These are phyloP conservation scores for Elymnias hypermnestra DNA, from an alignment of 1,140 invertebrate species.

Conservation along the genomic window DNA sequence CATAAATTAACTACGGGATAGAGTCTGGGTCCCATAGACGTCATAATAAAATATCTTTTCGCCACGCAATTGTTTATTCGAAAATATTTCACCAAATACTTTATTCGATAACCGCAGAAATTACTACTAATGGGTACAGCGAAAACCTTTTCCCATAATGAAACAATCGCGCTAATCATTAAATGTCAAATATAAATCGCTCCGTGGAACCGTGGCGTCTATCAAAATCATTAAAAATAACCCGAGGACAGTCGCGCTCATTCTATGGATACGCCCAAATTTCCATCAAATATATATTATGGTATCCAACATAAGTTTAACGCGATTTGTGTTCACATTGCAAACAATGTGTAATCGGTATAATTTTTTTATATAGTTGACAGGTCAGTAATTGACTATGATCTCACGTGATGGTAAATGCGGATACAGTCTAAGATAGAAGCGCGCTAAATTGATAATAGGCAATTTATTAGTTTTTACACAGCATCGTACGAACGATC, in stretches of 20 bases:
- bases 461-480: too few species aligned
- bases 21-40: too few species aligned
- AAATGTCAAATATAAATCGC: slow-evolving; percentile 35
- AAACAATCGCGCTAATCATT: slow-evolving; percentile 25
- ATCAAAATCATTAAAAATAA: slow-evolving; percentile 49
- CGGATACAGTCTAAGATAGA: too few species aligned
- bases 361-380: too few species aligned
- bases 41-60: slow-evolving; percentile 1
- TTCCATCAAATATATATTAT: slow-evolving; percentile 53
- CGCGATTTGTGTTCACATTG: too few species aligned
- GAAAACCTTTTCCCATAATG: slow-evolving; percentile 33
- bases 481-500: too few species aligned
- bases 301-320: slow-evolving; percentile 23
- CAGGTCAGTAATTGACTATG: too few species aligned
- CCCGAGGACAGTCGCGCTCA: slow-evolving; percentile 48
- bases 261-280: slow-evolving; percentile 67
- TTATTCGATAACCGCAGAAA: slow-evolving; percentile 7
- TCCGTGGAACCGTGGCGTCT: slow-evolving; percentile 14
- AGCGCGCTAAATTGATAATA: too few species aligned
- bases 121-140: slow-evolving; percentile 16
- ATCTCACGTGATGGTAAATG: too few species aligned
- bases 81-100: background rate
- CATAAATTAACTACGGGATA: too few species aligned
- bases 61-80: background rate
- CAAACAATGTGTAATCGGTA: background rate